Base-by-base conservation (phyloP, 2,797 vertebrate genomes). In the Crotalus adamanteus region DNA sequence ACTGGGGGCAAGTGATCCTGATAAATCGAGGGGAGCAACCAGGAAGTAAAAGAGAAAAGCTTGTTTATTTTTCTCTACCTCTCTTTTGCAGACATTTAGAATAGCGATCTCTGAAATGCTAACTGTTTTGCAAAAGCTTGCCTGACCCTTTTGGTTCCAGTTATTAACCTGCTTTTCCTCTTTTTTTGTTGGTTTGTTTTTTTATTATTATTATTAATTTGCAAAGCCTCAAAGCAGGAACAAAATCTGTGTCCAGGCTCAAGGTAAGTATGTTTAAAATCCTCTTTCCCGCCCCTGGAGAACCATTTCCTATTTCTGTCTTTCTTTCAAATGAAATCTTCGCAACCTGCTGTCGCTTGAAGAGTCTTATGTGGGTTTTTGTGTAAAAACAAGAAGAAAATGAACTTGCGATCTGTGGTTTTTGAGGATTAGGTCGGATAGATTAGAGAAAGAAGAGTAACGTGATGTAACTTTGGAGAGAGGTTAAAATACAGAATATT, bases 171-270 rank as follows among this genome's bases (percentile, higher is more conserved):
- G 73, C 20, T 78, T 78, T 78, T 8, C 8, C 73, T 6, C 20
- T 59, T 18, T 59, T 59, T 69, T 9, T 60, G 11, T 53, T 93
- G 83, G 89, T 94, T 95, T 65, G 1, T 8, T 90, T 92, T 92
- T 93, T 88, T 94, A 86, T 57, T 55, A 63, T 59, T 61, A 53
- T 22, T 87, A 78, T 55, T 83, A 86, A 96, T 96, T 96, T 96
- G 97, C 88, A 95, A 78, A 99, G 99, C 98, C 98, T 1, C 98
- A 98, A 63, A 97, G 97, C 22, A 97, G 96, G 96, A 97, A 95
- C 90, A 99, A 99, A 97, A 98, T 99, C 91, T 96, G 97, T 37
- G 97, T 99, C 47, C 99, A 99, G 93, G 97, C 98, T 90, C 99
- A 99, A 99, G 99, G 99, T 99, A 97, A 98, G 98, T 93, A 37